phyloP scores from a whole-genome alignment of 2,888 invertebrate genomes.

The Hipparchia semele region DNA sequence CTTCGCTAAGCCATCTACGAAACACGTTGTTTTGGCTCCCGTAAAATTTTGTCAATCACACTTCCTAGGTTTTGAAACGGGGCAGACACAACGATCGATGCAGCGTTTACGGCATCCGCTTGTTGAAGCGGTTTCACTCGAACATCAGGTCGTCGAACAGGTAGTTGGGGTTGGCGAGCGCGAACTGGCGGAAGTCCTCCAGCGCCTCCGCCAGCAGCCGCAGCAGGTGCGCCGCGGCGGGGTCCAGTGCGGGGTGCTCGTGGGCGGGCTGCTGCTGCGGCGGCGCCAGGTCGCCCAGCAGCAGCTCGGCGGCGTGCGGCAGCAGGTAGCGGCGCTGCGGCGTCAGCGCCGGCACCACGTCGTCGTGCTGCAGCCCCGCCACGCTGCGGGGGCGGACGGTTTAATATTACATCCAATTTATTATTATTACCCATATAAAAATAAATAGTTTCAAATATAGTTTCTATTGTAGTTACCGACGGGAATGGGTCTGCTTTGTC shows the following conservation, averaged over 20 bases:
- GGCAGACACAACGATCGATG: too few species aligned
- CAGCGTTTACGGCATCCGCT: too few species aligned
- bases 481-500: too few species aligned
- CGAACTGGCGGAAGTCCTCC: slow-evolving; percentile 41
- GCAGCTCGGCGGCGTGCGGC: slow-evolving; percentile 52
- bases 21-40: too few species aligned
- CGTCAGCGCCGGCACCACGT: slow-evolving; percentile 54
- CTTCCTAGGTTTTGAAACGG: too few species aligned
- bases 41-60: too few species aligned
- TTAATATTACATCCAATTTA: too few species aligned
- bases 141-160: slow-evolving; percentile 56
- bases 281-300: slow-evolving; percentile 49
- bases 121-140: slow-evolving; percentile 7
- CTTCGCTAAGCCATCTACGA: too few species aligned
- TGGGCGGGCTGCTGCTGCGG: slow-evolving; percentile 15
- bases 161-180: slow-evolving; percentile 52
- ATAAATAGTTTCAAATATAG: too few species aligned
- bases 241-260: slow-evolving; percentile 10
- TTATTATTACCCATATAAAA: too few species aligned
- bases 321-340: slow-evolving; percentile 66
- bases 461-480: too few species aligned
- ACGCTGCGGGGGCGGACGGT: slow-evolving; percentile 44
- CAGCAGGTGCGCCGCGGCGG: slow-evolving; percentile 21
- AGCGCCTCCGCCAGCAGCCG: slow-evolving; percentile 31
- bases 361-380: slow-evolving; percentile 47